A percentile compares a stretch with the other conserved stretches of the same genome.
These are phyloP conservation scores for Callionymus lyra DNA, from an alignment of 2,113 vertebrate species.

Conservation along the genomic window DNA sequence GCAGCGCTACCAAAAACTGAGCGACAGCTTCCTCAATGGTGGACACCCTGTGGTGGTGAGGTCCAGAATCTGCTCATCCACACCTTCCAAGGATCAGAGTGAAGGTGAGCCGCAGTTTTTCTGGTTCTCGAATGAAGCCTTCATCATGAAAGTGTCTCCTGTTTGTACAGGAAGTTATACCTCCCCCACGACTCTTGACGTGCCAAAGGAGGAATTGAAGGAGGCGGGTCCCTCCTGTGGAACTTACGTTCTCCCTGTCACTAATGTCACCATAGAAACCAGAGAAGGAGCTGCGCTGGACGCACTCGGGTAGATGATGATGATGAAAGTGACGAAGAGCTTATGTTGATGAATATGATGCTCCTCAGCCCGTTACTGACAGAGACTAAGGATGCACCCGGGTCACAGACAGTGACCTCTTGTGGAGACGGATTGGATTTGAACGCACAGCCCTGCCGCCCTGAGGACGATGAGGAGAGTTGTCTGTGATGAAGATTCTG, in stretches of 20 bases:
- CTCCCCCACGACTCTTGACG: conserved; percentile 4
- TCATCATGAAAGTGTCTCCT: background rate
- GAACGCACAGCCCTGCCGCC: too few species aligned
- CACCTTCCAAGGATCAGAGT: conserved; percentile 12
- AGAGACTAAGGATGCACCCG: background rate
- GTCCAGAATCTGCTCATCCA: conserved; percentile 52
- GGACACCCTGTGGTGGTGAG: conserved; percentile 71
- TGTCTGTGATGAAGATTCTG: conserved; percentile 14
- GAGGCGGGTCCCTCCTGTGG: conserved; percentile 63
- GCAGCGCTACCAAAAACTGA: conserved; percentile 76
- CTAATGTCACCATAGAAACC: conserved; percentile 44
- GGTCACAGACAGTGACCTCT: conserved; percentile 26
- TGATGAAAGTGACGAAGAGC: background rate
- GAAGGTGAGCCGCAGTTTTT: background rate
- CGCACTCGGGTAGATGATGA: conserved; percentile 31
- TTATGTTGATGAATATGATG: background rate
- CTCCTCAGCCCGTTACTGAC: conserved; percentile 17
- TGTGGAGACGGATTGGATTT: conserved; percentile 2
- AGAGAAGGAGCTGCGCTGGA: conserved; percentile 27
- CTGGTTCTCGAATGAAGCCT: too few species aligned
- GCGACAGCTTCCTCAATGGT: conserved; percentile 76
- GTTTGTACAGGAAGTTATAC: conserved; percentile 6
- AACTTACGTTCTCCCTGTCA: conserved; percentile 72
- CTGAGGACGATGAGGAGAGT: conserved; percentile 32
- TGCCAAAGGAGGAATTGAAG: conserved; percentile 25